Evolutionary conservation across 1,140 invertebrate genomes (phyloP), one percentile per base, ranked within the genome.

Genomic region (Halotydeus destructor): DNA sequence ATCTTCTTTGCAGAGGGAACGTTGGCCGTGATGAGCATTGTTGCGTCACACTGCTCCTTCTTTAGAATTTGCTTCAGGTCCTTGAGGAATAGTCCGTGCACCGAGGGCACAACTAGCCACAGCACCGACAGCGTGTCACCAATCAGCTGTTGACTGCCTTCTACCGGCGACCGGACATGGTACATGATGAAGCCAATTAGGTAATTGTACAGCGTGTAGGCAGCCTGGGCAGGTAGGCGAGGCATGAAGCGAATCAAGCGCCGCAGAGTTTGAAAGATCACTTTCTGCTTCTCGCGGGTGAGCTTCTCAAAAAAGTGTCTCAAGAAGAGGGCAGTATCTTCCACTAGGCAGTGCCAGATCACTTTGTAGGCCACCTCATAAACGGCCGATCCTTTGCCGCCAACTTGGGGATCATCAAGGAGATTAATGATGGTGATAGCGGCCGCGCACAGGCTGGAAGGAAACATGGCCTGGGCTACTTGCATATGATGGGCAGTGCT

Each of bases 171-270:
- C 39, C 94, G 62, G 1, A 96, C 88, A 56, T 97, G 96, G 63
- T 94, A 97, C 91, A 99, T 98, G 1, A 98, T 80, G 55, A 94
- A 98, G 14, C 94, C 94, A 54, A 98, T 65, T 46, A 99, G 78
- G 51, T 97, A 97, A 67, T 99, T 99, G 59, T 97, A 94, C 0
- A 99, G 60, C n/a, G 85, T 81, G 62, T 94, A 96, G 1, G 93
- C 93, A 5, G 91, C 89, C 61, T 99, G 91, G 48, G 93, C 83
- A 0, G 93, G 93, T 26, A 98, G 59, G 43, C 83, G 74, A 3
- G 82, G 81, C 42, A 96, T 78, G 58, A 88, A 89, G 43, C 88
- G 68, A 16, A 99, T 80, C 1, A 98, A 63, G 54, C 93, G 86
- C 4, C 91, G 65, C 5, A 98, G 58, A 37, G 70, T 69, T 60